Evolutionary conservation across 2,113 vertebrate species (phyloP), one percentile per base, ranked within the genome.

Genomic region (Herpailurus yagouaroundi): DNA sequence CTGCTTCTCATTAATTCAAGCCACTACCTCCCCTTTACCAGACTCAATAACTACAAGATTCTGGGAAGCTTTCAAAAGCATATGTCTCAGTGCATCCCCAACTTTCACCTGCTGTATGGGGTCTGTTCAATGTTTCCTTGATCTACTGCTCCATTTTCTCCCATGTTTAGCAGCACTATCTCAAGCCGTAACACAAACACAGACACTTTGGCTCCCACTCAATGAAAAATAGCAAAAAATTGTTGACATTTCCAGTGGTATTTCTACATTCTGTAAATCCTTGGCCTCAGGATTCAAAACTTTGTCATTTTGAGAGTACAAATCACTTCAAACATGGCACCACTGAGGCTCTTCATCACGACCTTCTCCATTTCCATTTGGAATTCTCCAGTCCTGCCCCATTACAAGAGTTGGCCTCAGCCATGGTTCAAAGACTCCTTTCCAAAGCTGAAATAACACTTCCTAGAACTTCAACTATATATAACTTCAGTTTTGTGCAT

Each of bases 201-300:
- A 91, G 63, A 83, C 29, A 88, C 15, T 41, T 77, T 79, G 77
- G 11, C n/a, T 84, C 77, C 63, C 7, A 74, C 5, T 63, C 38
- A 31, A 38, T 90, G 68, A 93, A 91, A 93, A 87, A 60, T 33
- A 91, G 25, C 18, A 79, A 88, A 38, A 79, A 84, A 79, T 50
- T 77, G 36, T 85, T 0, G 0, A 50, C 68, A 74, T 93, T 55
- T 16, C 21, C 41, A 13, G 33, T 16, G 86, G 18, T 7, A 13
- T 19, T 36, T 82, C 7, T 38, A 55, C 12, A 9, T 52, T 76
- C 79, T 73, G 4, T 55, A 95, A 68, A 87, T 8, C 80, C 74
- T 27, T 38, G 13, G 29, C 45, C 38, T 29, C 60, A 11, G 14
- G 16, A 50, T 91, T 48, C 23, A 57, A 60, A 83, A 8, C 36